Evolutionary conservation across 30 jellyfish, hydroid and myxozoan species (phyloP).

Genomic region (Clytia hemisphaerica): DNA sequence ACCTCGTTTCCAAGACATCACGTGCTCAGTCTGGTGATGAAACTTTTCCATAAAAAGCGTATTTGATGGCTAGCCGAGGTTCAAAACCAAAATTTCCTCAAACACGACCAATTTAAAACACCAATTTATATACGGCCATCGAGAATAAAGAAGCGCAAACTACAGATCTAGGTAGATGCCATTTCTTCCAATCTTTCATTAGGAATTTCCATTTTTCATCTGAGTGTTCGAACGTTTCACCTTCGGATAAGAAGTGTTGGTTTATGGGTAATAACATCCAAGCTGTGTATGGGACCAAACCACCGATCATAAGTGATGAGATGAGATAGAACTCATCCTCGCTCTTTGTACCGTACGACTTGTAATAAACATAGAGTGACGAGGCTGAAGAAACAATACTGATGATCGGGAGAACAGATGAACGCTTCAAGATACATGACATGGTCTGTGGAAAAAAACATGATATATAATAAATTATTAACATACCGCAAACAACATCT

Average conservation of each 20-base stretch:
- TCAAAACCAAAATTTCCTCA: too few relatives aligned
- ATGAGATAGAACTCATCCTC: constrained; percentile 21
- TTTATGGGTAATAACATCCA: constrained; percentile 10
- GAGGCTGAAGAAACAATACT: not conserved
- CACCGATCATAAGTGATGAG: not conserved
- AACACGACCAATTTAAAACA: too few relatives aligned
- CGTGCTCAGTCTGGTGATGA: too few relatives aligned
- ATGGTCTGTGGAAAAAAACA: not conserved
- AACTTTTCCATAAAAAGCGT: too few relatives aligned
- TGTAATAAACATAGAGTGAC: constrained; percentile 7
- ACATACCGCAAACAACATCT: too few relatives aligned
- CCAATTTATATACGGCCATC: constrained; percentile 15
- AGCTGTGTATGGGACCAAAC: constrained; percentile 16
- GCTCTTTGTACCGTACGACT: not conserved
- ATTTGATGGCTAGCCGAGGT: too few relatives aligned
- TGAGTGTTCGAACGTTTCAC: not conserved
- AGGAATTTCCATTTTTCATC: constrained; percentile 14
- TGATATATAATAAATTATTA: too few relatives aligned
- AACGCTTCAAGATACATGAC: not conserved
- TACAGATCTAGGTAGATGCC: constrained; percentile 21
- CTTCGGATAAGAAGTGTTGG: constrained; percentile 8
- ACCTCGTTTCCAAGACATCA: too few relatives aligned
- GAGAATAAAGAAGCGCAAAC: not conserved
- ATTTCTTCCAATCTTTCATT: constrained; percentile 20
- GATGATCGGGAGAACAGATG: constrained; percentile 1